Conservation (phyloP, 1,140 invertebrate genomes). For the Papilio dardanus region DNA sequence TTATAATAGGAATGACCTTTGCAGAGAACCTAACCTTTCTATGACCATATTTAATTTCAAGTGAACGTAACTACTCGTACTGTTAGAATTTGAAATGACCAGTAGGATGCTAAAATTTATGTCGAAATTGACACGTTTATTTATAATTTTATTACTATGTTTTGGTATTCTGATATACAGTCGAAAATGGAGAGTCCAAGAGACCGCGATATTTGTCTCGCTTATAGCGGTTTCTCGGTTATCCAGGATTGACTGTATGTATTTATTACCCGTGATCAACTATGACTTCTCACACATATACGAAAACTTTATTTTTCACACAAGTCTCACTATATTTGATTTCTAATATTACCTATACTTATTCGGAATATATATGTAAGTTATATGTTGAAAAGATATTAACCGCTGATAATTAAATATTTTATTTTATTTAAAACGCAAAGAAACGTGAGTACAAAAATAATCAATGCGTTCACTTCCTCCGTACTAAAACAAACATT, state of each 20-base stretch:
- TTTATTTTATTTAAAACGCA: slow-evolving; percentile 32
- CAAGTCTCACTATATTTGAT: background rate
- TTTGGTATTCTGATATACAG: no score
- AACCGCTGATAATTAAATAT: background rate
- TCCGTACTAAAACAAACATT: slow-evolving; percentile 34
- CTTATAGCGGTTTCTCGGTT: no score
- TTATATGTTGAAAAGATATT: slow-evolving; percentile 10
- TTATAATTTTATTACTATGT: background rate
- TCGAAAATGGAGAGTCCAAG: no score
- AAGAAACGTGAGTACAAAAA: slow-evolving; percentile 33
- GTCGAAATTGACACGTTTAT: background rate
- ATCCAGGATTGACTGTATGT: no score
- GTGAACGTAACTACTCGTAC: background rate
- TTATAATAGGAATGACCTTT: background rate
- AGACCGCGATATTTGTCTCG: no score
- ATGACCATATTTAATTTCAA: background rate
- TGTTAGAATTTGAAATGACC: background rate
- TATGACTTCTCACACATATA: background rate
- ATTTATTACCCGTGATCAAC: no score
- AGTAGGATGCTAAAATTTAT: background rate
- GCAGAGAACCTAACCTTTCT: background rate
- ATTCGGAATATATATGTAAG: background rate
- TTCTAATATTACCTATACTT: background rate
- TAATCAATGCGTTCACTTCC: slow-evolving; percentile 37
- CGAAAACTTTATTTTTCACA: background rate